phyloP scores from a whole-genome alignment of 2,888 invertebrate species.

The Spisula subtruncata region DNA sequence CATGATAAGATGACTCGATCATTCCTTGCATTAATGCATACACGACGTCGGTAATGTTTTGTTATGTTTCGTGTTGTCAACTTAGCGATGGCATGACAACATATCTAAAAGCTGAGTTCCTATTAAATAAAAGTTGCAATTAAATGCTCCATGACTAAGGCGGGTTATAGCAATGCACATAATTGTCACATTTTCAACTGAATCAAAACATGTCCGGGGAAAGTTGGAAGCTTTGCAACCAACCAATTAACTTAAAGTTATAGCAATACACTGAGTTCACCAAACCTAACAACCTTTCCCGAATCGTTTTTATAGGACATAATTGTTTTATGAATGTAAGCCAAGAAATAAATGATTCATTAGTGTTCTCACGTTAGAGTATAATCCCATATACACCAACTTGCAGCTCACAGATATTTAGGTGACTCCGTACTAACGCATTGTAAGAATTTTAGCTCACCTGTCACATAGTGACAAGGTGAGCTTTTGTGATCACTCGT shows the following conservation, averaged over 20 bases:
- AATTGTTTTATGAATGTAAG: not conserved
- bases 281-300: not conserved
- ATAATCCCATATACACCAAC: too few species aligned
- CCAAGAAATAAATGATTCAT: not conserved
- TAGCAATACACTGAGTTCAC: not conserved
- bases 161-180: not conserved
- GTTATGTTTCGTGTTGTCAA: slow-evolving; percentile 7
- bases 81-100: not conserved
- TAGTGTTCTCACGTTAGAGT: not conserved
- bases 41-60: not conserved
- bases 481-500: too few species aligned
- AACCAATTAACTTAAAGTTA: not conserved
- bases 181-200: not conserved
- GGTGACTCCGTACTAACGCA: too few species aligned
- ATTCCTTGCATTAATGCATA: slow-evolving; percentile 11
- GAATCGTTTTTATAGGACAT: not conserved
- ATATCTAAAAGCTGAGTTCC: not conserved
- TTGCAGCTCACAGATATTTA: too few species aligned
- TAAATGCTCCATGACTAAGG: slow-evolving; percentile 9
- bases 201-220: slow-evolving; percentile 13
- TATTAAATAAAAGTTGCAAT: not conserved
- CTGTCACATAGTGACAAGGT: too few species aligned
- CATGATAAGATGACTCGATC: not conserved
- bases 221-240: not conserved
- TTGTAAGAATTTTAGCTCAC: too few species aligned